These are phyloP conservation scores for Phenganax subtilis DNA, from an alignment of 92 coral and sea anemone genomes.

Conservation along the genomic window DNA sequence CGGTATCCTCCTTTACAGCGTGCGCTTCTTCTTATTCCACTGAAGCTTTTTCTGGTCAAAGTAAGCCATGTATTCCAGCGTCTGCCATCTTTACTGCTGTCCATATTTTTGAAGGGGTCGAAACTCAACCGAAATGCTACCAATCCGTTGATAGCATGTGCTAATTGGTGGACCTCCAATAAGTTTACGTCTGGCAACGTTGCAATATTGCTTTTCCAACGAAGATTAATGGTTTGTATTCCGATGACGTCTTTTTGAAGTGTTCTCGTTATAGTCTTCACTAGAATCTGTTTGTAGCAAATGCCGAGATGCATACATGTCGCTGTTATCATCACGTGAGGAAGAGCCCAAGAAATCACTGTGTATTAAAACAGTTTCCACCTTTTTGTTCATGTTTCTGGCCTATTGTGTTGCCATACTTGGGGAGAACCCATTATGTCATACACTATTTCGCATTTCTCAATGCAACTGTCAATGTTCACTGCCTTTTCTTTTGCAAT, in stretches of 20 bases:
- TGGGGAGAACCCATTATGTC: background rate
- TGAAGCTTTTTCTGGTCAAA: too few relatives aligned
- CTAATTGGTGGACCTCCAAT: background rate
- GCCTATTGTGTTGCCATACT: background rate
- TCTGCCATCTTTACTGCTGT: too few relatives aligned
- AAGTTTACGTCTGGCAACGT: background rate
- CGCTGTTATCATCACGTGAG: background rate
- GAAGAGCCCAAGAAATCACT: background rate
- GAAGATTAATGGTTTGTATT: constrained; percentile 1
- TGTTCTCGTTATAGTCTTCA: background rate
- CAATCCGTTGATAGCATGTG: background rate
- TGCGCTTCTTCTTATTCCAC: too few relatives aligned
- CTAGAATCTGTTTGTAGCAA: background rate
- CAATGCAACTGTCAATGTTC: background rate
- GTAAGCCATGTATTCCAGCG: too few relatives aligned
- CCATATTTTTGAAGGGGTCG: too few relatives aligned
- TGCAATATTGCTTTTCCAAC: constrained; percentile 6
- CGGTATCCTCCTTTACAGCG: too few relatives aligned
- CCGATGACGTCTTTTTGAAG: constrained; percentile 8
- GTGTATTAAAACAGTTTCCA: background rate
- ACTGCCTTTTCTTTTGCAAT: background rate
- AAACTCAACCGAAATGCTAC: too few relatives aligned
- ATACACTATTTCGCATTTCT: constrained; percentile 14
- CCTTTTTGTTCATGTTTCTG: background rate
- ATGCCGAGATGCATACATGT: background rate